Percentiles rank a stretch among this genome's conserved stretches.
Evolutionary conservation across 2,888 invertebrate genomes (phyloP).

Genomic region (Sarcophaga carnaria): DNA sequence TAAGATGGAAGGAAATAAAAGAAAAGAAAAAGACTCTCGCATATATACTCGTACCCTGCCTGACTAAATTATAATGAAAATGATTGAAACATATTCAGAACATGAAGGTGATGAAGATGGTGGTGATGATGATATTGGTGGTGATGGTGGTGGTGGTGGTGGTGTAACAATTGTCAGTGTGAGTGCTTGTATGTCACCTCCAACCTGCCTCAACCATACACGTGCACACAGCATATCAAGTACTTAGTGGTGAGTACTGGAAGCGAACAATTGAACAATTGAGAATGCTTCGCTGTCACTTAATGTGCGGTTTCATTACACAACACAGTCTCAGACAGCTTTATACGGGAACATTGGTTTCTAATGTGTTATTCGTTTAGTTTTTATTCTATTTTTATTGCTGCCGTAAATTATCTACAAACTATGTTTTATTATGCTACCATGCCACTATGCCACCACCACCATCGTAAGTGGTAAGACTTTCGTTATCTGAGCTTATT

Average conservation of each 20-base stretch:
- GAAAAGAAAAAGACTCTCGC: conserved; percentile 23
- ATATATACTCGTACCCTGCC: not conserved
- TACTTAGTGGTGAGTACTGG: not conserved
- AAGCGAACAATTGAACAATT: conserved; percentile 16
- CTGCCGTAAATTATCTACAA: too few species aligned
- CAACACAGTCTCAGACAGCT: not conserved
- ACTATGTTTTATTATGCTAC: too few species aligned
- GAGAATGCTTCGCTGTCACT: conserved; percentile 37
- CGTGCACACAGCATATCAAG: not conserved
- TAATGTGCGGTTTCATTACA: conserved; percentile 45
- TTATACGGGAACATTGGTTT: not conserved
- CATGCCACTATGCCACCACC: too few species aligned
- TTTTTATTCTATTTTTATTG: too few species aligned
- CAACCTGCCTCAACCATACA: not conserved
- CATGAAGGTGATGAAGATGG: not conserved
- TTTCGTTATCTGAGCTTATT: too few species aligned
- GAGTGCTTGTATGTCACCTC: not conserved
- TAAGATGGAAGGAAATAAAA: not conserved
- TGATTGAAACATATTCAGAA: not conserved
- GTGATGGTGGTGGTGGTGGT: conserved; percentile 1
- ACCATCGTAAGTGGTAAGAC: too few species aligned
- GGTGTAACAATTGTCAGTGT: conserved; percentile 6
- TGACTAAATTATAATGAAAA: conserved; percentile 10
- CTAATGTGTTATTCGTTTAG: not conserved
- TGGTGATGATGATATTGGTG: conserved; percentile 12